These are phyloP conservation scores for Rhogogaster chlorosoma DNA, from an alignment of 2,888 invertebrate genomes.

Conservation along the genomic window DNA sequence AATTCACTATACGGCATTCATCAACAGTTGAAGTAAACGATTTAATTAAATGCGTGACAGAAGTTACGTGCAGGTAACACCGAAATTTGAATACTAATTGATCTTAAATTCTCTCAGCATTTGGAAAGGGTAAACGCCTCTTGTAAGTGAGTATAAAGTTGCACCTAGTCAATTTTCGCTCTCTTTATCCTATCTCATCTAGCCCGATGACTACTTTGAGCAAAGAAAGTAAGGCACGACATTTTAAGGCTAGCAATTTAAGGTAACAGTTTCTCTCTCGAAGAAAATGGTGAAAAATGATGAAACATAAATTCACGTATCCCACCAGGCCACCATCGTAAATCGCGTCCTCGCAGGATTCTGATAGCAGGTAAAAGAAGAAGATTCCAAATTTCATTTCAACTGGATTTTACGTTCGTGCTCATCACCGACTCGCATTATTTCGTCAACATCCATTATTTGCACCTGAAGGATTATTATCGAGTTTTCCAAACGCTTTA, in stretches of 20 bases:
- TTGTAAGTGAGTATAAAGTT: background rate
- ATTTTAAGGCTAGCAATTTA: background rate
- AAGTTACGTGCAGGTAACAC: background rate
- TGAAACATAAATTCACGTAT: background rate
- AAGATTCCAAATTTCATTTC: background rate
- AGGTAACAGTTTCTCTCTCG: background rate
- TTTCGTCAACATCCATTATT: constrained; percentile 14
- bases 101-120: background rate
- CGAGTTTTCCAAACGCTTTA: background rate
- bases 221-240: background rate
- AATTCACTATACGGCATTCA: background rate
- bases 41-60: constrained; percentile 3
- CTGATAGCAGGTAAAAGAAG: constrained; percentile 7
- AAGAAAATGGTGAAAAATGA: background rate
- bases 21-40: background rate
- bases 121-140: background rate
- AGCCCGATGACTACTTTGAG: background rate
- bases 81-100: background rate
- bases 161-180: background rate
- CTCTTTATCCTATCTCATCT: background rate
- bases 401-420: background rate
- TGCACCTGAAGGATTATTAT: background rate
- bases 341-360: background rate
- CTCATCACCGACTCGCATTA: constrained; percentile 3
- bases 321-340: background rate